These are phyloP conservation scores for Drosophila kanapiae DNA, from an alignment of 1,140 invertebrate genomes.

Conservation along the genomic window DNA sequence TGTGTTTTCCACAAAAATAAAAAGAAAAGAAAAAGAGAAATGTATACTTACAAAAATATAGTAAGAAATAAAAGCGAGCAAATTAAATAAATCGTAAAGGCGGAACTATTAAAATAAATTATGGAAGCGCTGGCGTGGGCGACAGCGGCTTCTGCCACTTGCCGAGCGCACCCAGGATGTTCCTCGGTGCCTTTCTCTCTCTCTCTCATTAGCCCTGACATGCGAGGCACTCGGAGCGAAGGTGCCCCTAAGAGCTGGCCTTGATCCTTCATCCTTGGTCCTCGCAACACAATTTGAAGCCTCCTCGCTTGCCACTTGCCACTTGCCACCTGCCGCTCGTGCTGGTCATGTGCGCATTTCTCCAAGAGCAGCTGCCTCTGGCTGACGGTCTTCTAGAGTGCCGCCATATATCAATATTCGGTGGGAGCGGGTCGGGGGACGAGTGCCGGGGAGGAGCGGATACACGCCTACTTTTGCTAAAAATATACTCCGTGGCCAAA, in stretches of 20 bases:
- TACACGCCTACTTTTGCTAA: slow-evolving; percentile 66
- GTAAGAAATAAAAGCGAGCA: slow-evolving; percentile 18
- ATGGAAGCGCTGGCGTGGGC: slow-evolving; percentile 56
- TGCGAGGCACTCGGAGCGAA: slow-evolving; percentile 24
- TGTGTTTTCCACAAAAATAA: slow-evolving; percentile 41
- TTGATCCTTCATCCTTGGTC: slow-evolving; percentile 11
- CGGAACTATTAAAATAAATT: slow-evolving; percentile 82
- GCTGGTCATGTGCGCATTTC: slow-evolving; percentile 62
- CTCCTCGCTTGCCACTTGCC: not conserved
- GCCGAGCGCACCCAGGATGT: slow-evolving; percentile 10
- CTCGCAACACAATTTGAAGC: slow-evolving; percentile 1
- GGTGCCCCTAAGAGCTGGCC: slow-evolving; percentile 24
- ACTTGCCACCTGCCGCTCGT: slow-evolving; percentile 28
- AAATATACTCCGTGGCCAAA: slow-evolving; percentile 47
- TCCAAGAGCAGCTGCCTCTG: slow-evolving; percentile 43
- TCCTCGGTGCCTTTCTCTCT: not conserved
- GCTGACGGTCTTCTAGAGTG: slow-evolving; percentile 39
- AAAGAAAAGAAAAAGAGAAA: not conserved
- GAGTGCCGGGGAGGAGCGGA: slow-evolving; percentile 8
- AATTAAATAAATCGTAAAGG: slow-evolving; percentile 72
- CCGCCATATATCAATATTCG: slow-evolving; percentile 57
- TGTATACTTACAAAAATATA: slow-evolving; percentile 30
- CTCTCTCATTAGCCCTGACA: slow-evolving; percentile 41
- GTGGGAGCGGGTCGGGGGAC: not conserved
- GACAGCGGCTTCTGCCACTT: slow-evolving; percentile 39